These are phyloP conservation scores for Hylaea fasciaria DNA, from an alignment of 2,888 invertebrate species.

Conservation along the genomic window DNA sequence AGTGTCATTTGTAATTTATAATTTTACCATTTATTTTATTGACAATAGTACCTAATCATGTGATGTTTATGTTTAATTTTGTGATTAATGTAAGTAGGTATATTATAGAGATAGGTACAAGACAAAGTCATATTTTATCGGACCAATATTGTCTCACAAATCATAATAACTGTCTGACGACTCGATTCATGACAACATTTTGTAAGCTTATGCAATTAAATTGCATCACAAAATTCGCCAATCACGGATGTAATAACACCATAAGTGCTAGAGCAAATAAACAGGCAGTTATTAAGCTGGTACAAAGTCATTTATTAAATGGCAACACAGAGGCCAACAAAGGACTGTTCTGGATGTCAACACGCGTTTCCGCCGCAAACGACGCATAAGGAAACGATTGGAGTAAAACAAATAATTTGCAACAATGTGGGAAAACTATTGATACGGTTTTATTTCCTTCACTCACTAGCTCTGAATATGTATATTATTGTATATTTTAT, in stretches of 20 bases:
- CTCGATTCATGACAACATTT: neutral
- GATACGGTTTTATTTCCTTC: slow-evolving; percentile 16
- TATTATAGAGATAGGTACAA: too few relatives aligned
- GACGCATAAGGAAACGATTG: slow-evolving; percentile 69
- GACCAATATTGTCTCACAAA: neutral
- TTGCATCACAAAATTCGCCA: slow-evolving; percentile 13
- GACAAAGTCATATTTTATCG: too few relatives aligned
- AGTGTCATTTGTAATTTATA: too few relatives aligned
- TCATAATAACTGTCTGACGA: neutral
- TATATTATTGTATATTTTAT: too few relatives aligned
- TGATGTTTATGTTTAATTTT: too few relatives aligned
- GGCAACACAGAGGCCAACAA: slow-evolving; percentile 63
- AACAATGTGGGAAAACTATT: slow-evolving; percentile 56
- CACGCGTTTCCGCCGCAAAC: slow-evolving; percentile 65
- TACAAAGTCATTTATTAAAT: slow-evolving; percentile 46
- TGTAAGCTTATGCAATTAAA: slow-evolving; percentile 7
- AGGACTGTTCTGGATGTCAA: slow-evolving; percentile 76
- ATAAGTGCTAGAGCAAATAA: slow-evolving; percentile 25
- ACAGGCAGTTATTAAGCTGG: slow-evolving; percentile 32
- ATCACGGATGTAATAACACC: slow-evolving; percentile 24
- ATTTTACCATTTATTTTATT: too few relatives aligned
- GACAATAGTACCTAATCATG: too few relatives aligned
- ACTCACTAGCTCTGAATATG: too few relatives aligned
- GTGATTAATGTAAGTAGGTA: too few relatives aligned
- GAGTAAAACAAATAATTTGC: slow-evolving; percentile 68